Conservation (phyloP, 2,113 vertebrate species). For the Ptilonorhynchus violaceus region DNA sequence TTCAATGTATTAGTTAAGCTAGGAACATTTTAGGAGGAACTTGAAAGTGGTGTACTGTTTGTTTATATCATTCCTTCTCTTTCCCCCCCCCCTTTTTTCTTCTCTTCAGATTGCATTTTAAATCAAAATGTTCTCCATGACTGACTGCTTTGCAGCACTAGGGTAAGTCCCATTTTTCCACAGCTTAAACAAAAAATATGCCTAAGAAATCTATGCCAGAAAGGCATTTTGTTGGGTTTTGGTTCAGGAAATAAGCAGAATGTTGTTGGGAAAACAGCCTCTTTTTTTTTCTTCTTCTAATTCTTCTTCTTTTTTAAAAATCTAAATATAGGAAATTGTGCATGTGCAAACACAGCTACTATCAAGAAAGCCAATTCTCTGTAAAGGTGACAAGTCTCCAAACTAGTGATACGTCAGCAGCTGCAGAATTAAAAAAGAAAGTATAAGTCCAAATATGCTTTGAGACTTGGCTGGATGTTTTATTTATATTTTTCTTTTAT, state of each 20-base stretch:
- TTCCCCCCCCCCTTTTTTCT: background rate
- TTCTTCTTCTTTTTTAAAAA: background rate
- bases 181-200: conserved; percentile 67
- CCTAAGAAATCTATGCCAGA: conserved; percentile 57
- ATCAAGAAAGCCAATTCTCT: conserved; percentile 41
- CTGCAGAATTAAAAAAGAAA: conserved; percentile 71
- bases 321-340: conserved; percentile 9
- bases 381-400: conserved; percentile 54
- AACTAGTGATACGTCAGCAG: conserved; percentile 66
- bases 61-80: conserved; percentile 64
- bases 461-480: conserved; percentile 65
- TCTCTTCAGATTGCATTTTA: conserved; percentile 73
- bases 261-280: conserved; percentile 7
- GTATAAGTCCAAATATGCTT: conserved; percentile 68
- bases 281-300: background rate
- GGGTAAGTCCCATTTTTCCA: conserved; percentile 74
- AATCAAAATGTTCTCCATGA: conserved; percentile 73
- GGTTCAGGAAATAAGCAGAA: conserved; percentile 56
- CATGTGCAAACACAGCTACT: conserved; percentile 45
- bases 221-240: conserved; percentile 52
- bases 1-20: conserved; percentile 63
- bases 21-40: conserved; percentile 67
- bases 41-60: conserved; percentile 66
- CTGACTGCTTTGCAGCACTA: conserved; percentile 73
- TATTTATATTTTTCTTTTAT: conserved; percentile 73